A percentile compares a stretch with the other conserved stretches of the same genome.
These are phyloP conservation scores for Steinernema feltiae DNA, from an alignment of 1,140 invertebrate species.

Conservation along the genomic window DNA sequence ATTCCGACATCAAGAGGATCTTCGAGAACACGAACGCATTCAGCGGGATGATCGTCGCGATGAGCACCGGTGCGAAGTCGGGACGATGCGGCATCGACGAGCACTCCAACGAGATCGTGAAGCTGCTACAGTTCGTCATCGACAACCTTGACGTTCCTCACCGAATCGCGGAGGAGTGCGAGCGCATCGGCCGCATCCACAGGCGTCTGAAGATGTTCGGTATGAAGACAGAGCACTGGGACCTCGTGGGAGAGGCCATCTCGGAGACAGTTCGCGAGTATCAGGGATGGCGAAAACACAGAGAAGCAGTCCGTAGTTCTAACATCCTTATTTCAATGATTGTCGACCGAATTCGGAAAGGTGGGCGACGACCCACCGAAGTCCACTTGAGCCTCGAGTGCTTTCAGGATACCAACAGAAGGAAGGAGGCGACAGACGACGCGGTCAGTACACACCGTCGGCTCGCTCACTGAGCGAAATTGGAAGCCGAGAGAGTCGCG, in stretches of 20 bases:
- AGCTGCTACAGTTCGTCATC: slow-evolving; percentile 7
- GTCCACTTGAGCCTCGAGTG: background rate
- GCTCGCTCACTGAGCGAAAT: background rate
- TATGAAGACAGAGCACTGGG: slow-evolving; percentile 28
- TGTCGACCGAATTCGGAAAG: slow-evolving; percentile 31
- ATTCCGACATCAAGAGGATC: background rate
- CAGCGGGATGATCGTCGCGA: background rate
- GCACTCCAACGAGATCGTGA: background rate
- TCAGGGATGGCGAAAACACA: slow-evolving; percentile 32
- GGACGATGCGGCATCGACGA: background rate
- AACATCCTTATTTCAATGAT: slow-evolving; percentile 34
- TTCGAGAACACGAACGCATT: slow-evolving; percentile 4
- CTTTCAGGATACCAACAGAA: slow-evolving; percentile 5
- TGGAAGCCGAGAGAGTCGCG: slow-evolving; percentile 1
- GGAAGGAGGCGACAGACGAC: background rate
- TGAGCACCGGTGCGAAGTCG: background rate
- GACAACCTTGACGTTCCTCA: slow-evolving; percentile 13
- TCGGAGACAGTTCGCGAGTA: slow-evolving; percentile 37
- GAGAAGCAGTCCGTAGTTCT: slow-evolving; percentile 32
- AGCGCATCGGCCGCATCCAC: background rate
- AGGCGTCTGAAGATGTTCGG: slow-evolving; percentile 14
- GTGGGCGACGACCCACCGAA: slow-evolving; percentile 7
- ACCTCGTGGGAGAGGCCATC: slow-evolving; percentile 35
- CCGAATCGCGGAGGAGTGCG: slow-evolving; percentile 11
- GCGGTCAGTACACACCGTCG: background rate